phyloP scores from a whole-genome alignment of 2,888 invertebrate species.

The Synergus umbraculus region DNA sequence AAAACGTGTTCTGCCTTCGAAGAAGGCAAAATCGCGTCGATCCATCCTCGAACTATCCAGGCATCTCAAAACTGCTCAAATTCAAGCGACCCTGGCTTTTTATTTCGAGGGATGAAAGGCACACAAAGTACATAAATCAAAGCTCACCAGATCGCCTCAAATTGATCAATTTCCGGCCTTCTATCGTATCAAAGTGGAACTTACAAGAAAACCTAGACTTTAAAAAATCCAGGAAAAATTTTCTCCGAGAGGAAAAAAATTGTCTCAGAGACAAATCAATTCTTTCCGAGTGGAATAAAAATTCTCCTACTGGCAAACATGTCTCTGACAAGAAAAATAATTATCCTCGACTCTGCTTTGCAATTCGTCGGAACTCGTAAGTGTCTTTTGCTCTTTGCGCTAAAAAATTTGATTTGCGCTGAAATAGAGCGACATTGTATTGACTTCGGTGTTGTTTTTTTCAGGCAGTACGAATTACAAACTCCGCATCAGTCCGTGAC shows the following conservation, averaged over 20 bases:
- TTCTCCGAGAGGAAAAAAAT: slow-evolving; percentile 17
- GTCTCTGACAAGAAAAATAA: slow-evolving; percentile 36
- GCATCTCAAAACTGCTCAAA: slow-evolving; percentile 41
- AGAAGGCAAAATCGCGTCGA: slow-evolving; percentile 48
- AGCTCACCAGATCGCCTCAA: slow-evolving; percentile 16
- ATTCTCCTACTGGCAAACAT: slow-evolving; percentile 30
- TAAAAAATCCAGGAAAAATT: not conserved
- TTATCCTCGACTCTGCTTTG: slow-evolving; percentile 33
- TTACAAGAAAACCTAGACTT: slow-evolving; percentile 36
- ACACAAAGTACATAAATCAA: slow-evolving; percentile 60
- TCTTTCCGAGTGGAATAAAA: slow-evolving; percentile 25
- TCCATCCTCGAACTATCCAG: slow-evolving; percentile 65
- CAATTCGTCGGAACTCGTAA: slow-evolving; percentile 31
- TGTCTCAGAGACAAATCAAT: not conserved
- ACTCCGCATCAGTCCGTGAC: slow-evolving; percentile 5
- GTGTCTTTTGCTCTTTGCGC: slow-evolving; percentile 40
- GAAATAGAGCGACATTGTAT: slow-evolving; percentile 61
- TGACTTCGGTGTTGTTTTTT: slow-evolving; percentile 61
- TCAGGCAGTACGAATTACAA: slow-evolving; percentile 65
- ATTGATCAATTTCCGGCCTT: slow-evolving; percentile 31
- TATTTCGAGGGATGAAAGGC: slow-evolving; percentile 66
- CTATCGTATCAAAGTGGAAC: slow-evolving; percentile 49
- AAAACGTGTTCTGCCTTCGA: slow-evolving; percentile 55
- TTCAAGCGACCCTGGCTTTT: slow-evolving; percentile 44
- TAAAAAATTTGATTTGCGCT: slow-evolving; percentile 45